These are phyloP conservation scores for Lonchura striata DNA, from an alignment of 2,113 vertebrate species.

Conservation along the genomic window DNA sequence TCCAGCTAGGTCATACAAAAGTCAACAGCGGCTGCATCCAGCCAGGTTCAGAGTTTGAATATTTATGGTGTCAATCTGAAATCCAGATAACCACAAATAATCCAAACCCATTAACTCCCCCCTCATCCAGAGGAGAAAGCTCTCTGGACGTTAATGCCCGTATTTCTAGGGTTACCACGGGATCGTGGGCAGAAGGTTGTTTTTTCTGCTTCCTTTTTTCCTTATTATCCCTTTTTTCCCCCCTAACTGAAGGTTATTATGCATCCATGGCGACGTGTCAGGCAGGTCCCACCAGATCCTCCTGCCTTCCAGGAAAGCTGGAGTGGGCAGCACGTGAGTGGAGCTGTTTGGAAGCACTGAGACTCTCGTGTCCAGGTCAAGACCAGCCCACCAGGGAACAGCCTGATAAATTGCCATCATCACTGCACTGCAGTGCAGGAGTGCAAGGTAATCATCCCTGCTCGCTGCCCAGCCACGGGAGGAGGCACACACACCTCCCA, in stretches of 20 bases:
- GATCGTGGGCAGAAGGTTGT: background rate
- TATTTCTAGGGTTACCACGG: conserved; percentile 43
- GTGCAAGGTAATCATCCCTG: conserved; percentile 2
- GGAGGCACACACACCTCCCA: background rate
- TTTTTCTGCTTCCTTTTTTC: background rate
- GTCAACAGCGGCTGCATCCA: conserved; percentile 72
- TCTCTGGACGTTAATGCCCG: conserved; percentile 53
- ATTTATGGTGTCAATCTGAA: conserved; percentile 81
- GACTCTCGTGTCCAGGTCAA: conserved; percentile 18
- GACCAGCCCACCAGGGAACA: conserved; percentile 5
- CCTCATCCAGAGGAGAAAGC: conserved; percentile 43
- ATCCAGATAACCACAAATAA: conserved; percentile 81
- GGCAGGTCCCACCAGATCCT: conserved; percentile 21
- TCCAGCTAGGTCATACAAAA: conserved; percentile 77
- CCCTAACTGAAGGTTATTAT: background rate
- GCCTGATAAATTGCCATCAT: conserved; percentile 51
- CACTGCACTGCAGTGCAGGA: background rate
- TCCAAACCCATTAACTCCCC: conserved; percentile 73
- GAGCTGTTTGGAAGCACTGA: background rate
- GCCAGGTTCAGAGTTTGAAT: conserved; percentile 76
- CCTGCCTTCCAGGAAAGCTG: conserved; percentile 37
- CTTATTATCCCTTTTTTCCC: rapidly evolving
- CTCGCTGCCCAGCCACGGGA: background rate
- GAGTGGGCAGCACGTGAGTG: background rate
- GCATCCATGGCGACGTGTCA: background rate